These are phyloP conservation scores for Procambarus clarkii DNA, from an alignment of 1,140 invertebrate species.

Conservation along the genomic window DNA sequence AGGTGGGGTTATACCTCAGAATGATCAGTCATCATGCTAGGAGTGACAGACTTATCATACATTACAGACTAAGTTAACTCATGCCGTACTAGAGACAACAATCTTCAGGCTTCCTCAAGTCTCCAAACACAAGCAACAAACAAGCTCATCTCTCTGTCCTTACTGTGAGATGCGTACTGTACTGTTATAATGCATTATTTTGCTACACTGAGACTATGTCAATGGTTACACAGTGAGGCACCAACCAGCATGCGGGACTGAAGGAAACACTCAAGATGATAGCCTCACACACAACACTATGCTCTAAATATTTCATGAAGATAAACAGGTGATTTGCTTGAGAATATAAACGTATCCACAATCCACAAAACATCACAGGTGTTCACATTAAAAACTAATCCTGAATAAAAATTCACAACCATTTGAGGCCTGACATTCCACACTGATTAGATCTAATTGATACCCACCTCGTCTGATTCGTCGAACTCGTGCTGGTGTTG, in stretches of 20 bases:
- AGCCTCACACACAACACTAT: too few relatives aligned
- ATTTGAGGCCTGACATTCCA: too few relatives aligned
- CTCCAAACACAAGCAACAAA: neutral
- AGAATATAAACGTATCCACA: too few relatives aligned
- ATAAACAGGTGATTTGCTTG: too few relatives aligned
- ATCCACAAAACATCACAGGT: too few relatives aligned
- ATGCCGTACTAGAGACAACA: neutral
- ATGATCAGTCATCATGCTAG: neutral
- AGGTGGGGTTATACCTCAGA: neutral
- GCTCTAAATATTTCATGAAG: too few relatives aligned
- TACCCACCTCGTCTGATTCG: slow-evolving; percentile 32
- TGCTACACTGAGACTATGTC: neutral
- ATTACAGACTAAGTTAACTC: neutral
- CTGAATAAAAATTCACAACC: too few relatives aligned
- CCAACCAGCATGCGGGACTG: neutral
- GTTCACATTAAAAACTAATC: too few relatives aligned
- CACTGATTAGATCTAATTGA: neutral
- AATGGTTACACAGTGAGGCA: neutral
- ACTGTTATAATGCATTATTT: neutral
- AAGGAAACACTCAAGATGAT: neutral
- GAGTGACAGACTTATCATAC: too few relatives aligned
- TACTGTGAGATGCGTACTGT: neutral
- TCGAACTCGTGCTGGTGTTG: slow-evolving; percentile 24
- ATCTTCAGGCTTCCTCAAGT: neutral
- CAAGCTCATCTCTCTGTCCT: slow-evolving; percentile 6